Evolutionary conservation across 1,140 invertebrate genomes (phyloP).

Genomic region (Phymorhynchus buccinoides): DNA sequence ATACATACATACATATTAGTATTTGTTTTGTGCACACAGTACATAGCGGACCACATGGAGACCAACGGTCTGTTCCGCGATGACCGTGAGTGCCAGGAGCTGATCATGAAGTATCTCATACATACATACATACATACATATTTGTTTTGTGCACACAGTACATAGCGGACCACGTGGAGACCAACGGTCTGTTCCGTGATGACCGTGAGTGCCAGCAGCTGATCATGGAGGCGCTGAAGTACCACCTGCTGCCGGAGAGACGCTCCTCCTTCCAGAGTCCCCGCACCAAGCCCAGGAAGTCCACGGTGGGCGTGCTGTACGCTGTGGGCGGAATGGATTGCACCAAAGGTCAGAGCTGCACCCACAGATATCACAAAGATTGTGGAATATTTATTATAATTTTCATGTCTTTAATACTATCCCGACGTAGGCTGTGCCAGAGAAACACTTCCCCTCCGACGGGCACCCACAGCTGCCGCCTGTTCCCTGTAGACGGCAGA

Average conservation of each 20-base stretch:
- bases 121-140: neutral
- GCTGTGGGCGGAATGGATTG: conserved; percentile 93
- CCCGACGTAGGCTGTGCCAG: too few relatives aligned
- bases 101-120: conserved; percentile 87
- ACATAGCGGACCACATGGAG: conserved; percentile 88
- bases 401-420: too few relatives aligned
- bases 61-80: conserved; percentile 79
- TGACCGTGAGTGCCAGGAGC: conserved; percentile 83
- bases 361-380: too few relatives aligned
- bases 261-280: conserved; percentile 83
- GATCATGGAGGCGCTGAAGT: conserved; percentile 94
- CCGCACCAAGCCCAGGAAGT: conserved; percentile 89
- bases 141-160: conserved; percentile 76
- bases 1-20: neutral
- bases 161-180: conserved; percentile 88
- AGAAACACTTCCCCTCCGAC: too few relatives aligned
- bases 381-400: too few relatives aligned
- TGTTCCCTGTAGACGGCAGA: too few relatives aligned
- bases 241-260: conserved; percentile 90
- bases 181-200: conserved; percentile 79
- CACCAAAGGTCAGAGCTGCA: conserved; percentile 82
- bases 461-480: too few relatives aligned
- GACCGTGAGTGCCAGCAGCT: conserved; percentile 85
- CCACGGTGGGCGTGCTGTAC: conserved; percentile 89
- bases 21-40: too few relatives aligned